Base-by-base conservation (phyloP, 2,888 invertebrate genomes). In the Thymelicus acteon region DNA sequence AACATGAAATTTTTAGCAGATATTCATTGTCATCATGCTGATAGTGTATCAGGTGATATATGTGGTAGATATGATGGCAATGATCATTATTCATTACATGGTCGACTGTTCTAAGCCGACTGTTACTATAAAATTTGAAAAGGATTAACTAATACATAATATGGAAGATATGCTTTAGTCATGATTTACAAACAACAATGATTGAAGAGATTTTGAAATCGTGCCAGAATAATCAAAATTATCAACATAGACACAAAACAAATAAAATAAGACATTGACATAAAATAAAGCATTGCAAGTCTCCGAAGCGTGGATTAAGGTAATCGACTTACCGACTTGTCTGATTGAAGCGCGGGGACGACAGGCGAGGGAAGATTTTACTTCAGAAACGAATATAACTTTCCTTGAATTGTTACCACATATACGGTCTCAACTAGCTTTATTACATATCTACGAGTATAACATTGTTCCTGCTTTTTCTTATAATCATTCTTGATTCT, bases 241-340 rank as follows among this genome's bases (percentile, higher is more conserved):
- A 67, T 47, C 40, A 60, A 67, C 40, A 60, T 12, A 60, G 52
- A 60, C 49, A 37, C 44, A 67, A 52, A 67, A 57, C 57, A 68
- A 68, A 62, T 39, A 58, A 69, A 49, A 68, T 67, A 67, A 54
- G 61, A 61, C n/a, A 54, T 68, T 69, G 62, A 69, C 68, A 48
- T 62, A 62, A 57, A 69, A 57, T 63, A 69, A 58, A 63, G 58
- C 19, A 68, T 62, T 62, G 61, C 44, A 63, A 19, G 61, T 62
- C 54, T 44, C 57, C 58, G 48, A 47, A 57, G 58, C 63, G 48
- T 24, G 58, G 69, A 63, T 69, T 69, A 48, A 69, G 69, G 69
- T 69, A 62, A 69, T 69, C 58, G 47, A 49, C 57, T 63, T 68
- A 31, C 12, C 31, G 12, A 44, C 24, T 13, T 69, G 58, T 58